Base-by-base conservation (phyloP, 2,113 vertebrate species). In the Galbula dea region DNA sequence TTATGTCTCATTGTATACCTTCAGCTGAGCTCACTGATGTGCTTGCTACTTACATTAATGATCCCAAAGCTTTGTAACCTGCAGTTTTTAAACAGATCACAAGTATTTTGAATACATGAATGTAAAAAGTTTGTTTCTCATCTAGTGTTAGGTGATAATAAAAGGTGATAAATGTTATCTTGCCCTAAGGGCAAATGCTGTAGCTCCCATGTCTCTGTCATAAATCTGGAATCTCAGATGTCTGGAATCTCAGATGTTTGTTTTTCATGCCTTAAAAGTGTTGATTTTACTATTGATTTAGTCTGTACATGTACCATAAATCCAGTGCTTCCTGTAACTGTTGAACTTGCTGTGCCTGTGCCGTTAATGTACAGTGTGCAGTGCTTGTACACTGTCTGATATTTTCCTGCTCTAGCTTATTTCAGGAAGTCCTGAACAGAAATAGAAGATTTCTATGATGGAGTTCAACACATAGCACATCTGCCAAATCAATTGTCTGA, bases 391-490 rank as follows among this genome's bases (percentile, higher is more conserved):
- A 21, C 30, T 63, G 34, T 30, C 23, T 83, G 45, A 4, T 36
- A 27, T 65, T 86, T 86, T 30, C 26, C 18, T 77, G 12, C 30
- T 52, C 4, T 73, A 26, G 15, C 3, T 86, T 73, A 43, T 39
- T 81, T 63, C 36, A 61, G 41, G 37, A 81, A 12, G 10, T 57
- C 41, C 36, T 39, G 30, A 43, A 37, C 1, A 77, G 85, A 55
- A 41, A 23, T 6, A 66, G 30, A 63, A 10, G 13, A 41, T 37
- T 22, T 9, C 5, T 43, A 1, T 4, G 4, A 5, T 63, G 27
- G 27, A 81, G 19, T 80, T 54, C 11, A 45, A 19, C 8, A 4
- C 8, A 2, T 48, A 22, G 15, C 27, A 15, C 0, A 0, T 87
- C 41, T 89, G 15, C 78, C 16, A 57, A 69, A 74, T 49, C 12